Conservation (phyloP, 2,888 invertebrate genomes). For the Andricus quercusramuli region DNA sequence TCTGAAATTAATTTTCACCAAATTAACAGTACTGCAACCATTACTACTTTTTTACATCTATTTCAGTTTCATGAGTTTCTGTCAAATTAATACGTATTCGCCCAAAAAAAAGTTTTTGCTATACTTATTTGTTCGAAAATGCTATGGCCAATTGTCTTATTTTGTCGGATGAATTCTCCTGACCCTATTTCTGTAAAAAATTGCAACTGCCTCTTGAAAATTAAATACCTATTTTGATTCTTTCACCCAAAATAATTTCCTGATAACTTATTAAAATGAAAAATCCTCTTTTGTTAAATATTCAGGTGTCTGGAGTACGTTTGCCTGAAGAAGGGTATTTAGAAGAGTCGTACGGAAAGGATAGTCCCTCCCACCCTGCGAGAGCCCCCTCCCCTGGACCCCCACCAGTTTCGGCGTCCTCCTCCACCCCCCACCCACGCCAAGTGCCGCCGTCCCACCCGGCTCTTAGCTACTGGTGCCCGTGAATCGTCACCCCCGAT, state of each 20-base stretch:
- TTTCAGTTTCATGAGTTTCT: too few species aligned
- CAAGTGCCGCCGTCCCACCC: slow-evolving; percentile 53
- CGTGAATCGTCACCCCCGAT: slow-evolving; percentile 68
- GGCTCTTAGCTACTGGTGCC: slow-evolving; percentile 54
- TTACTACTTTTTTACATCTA: too few species aligned
- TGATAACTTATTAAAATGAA: not conserved
- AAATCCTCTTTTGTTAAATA: not conserved
- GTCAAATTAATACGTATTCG: too few species aligned
- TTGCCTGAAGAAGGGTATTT: not conserved
- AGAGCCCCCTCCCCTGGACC: slow-evolving; percentile 42
- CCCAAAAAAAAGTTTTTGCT: too few species aligned
- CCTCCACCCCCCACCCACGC: slow-evolving; percentile 51
- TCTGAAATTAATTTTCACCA: too few species aligned
- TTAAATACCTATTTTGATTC: not conserved
- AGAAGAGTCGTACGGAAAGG: not conserved
- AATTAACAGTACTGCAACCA: too few species aligned
- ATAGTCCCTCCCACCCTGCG: slow-evolving; percentile 49
- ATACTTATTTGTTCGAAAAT: too few species aligned
- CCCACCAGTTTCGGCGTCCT: slow-evolving; percentile 47
- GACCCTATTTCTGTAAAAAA: too few species aligned
- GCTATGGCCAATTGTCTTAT: too few species aligned
- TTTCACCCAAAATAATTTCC: not conserved
- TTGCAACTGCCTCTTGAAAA: too few species aligned
- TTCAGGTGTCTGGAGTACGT: not conserved
- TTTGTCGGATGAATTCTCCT: too few species aligned